Evolutionary conservation across 2,113 vertebrate species (phyloP), one percentile per base, ranked within the genome.

Genomic region (Triplophysa dalaica): DNA sequence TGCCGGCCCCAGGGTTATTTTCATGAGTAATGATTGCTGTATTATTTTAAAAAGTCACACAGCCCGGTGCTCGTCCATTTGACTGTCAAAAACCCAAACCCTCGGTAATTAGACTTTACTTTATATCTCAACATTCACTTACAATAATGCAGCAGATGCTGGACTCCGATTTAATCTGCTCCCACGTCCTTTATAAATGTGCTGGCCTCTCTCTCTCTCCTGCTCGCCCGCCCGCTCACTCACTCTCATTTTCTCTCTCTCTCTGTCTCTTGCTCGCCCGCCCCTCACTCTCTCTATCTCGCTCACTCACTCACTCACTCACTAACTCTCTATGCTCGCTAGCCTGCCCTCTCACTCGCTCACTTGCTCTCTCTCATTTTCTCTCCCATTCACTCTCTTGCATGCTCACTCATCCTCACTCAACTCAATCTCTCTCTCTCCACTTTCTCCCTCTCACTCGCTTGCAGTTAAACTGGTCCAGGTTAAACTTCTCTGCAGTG

Each of bases 71-170:
- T 93, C 91, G 95, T 97, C 92, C 91, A 95, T 96, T 96, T 93
- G 84, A 85, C 92, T 95, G 94, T 94, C 94, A 93, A 88, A 86
- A 85, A 89, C 87, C 91, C 83, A 90, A 91, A 87, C 83, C 89
- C 92, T 94, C 94, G 93, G 92, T 92, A 94, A 95, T 96, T 94
- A 91, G 92, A 96, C 91, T 93, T 93, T 87, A 88, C 91, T 91
- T 93, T 94, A 91, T 93, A 93, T 95, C 94, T 91, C 86, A 90
- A 82, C 87, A 87, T 93, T 96, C 93, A 94, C 93, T 95, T 95
- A 95, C 94, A 95, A 94, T 94, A 93, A 94, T 94, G 91, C 89
- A 93, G 89, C 84, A 90, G 85, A 91, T 88, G 94, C 94, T 92
- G 93, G 92, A 94, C 90, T 93, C 91, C 91, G 90, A 92, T 93